Evolutionary conservation across 2,797 vertebrate species (phyloP), one percentile per base, ranked within the genome.

Genomic region (Rhabdomys pumilio): DNA sequence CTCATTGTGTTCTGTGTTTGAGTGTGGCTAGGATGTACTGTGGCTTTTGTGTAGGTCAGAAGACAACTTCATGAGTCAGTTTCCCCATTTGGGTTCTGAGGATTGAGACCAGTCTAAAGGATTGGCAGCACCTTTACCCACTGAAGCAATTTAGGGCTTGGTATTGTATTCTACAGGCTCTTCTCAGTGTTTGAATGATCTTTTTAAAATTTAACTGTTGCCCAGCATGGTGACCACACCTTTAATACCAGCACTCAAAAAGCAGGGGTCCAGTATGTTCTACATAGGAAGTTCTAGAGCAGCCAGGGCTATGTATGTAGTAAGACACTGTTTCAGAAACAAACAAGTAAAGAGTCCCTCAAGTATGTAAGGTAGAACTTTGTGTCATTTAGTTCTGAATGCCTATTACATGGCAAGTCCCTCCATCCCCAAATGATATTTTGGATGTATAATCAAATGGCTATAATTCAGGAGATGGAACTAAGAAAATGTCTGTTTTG

Each of bases 121-220:
- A 11, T 14, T 59, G 17, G 17, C 26, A 73, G 55, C 55, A 14
- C 24, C 26, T 76, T 47, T 47, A 76, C 13, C 22, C 13, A 8
- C 0, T 29, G 41, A 76, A 22, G 41, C 24, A 6, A 12, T 14
- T 47, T 47, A 47, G 26, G 24, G 6, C 53, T 41, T 26, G 11
- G 3, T 87, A 26, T 82, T 91, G 34, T 82, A 63, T 89, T 91
- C 44, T 87, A 84, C 75, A 73, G 75, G n/a, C 65, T 89, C 19
- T 93, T 81, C 59, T 4, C 41, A 77, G 44, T 87, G 47, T 81
- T 72, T 95, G 75, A 81, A 90, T 84, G 96, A 67, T 61, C 55
- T 91, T 77, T 95, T 96, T 91, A 93, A 94, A 88, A 91, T 92
- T 81, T 81, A 89, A 91, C 61, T 85, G 59, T 44, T 84, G 41